Base-by-base conservation (phyloP, 2,113 vertebrate genomes). In the Columbina picui region DNA sequence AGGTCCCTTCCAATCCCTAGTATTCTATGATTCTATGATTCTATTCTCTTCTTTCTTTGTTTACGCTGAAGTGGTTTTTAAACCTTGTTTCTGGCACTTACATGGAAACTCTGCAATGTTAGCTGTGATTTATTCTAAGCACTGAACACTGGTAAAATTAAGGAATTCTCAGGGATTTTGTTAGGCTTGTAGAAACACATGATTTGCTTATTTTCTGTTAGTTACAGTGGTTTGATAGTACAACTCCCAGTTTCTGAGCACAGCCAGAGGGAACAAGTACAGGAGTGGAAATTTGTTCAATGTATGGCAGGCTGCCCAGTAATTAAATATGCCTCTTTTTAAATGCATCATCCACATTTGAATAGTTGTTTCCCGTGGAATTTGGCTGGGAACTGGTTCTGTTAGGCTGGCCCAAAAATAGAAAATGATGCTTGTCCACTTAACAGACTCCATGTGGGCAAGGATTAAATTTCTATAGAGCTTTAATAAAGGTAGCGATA, bases 251-350 rank as follows among this genome's bases (percentile, higher is more conserved):
- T 87, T 94, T 85, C 87, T 14, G 18, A 93, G 36, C 75, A 76
- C 50, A 96, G 45, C 19, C 34, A 22, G 4, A 6, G 39, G 61
- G 57, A 84, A 65, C 57, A 79, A 89, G 57, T 15, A 87, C 55
- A 85, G 36, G 49, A 91, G 27, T 50, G n/a, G 69, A 97, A 96
- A 93, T 81, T 50, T 94, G 73, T 88, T 96, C 47, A 94, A 8
- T 68, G 63, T 26, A 52, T 94, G 89, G 87, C 61, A 94, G 52
- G n/a, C 61, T 88, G 45, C 81, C 75, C 56, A 60, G 41, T 84
- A 86, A 93, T 89, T 96, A 92, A 89, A 92, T 55, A 71, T 0
- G 0, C 9, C 63, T 85, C 32, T 86, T 96, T 82, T 68, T 29
- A 74, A 86, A 87, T 70, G 30, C 23, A 86, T 47, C 47, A 56